Base-by-base conservation (phyloP, 2,797 vertebrate species). In the Harpagifer antarcticus region DNA sequence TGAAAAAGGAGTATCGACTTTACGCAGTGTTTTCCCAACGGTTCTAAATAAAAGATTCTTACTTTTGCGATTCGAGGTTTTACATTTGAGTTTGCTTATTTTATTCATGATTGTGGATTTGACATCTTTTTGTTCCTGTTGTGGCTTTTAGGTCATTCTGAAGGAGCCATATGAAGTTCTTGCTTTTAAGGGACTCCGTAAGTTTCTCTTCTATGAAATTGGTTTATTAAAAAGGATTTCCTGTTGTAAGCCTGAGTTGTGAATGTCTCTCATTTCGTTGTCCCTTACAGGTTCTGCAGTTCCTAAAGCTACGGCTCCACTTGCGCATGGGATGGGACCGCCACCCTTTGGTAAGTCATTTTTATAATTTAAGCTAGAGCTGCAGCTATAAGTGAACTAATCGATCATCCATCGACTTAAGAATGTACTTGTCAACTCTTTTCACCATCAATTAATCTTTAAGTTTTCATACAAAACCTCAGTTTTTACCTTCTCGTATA, bases 151-250 rank as follows among this genome's bases (percentile, higher is more conserved):
- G 95, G 92, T 95, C 33, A 86, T 95, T 49, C 70, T 95, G 54
- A 95, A 91, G 71, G 95, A 96, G 78, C 95, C 95, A 5, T 86
- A 20, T 87, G 91, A 95, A 0, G 89, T 95, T 1, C 68, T 76
- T 31, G 93, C 86, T 27, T 96, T 96, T 60, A 89, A 94, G 88
- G 89, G 88, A 86, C 88, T 95, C 63, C 88, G 95, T 96, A 89
- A 93, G 95, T 94, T 48, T 31, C 17, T 52, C 10, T 50, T 5
- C 17, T 63, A 2, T 70, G 9, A 50, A 37, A 16, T 50, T 2
- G 45, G 1, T 54, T 44, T 1, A 14, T 2, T 40, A 40, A 8
- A 48, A 55, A 56, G 8, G 13, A 65, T 61, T 61, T 31, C 7
- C 3, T 45, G 5, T 50, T 54, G 7, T 9, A 31, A 56, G 27